Evolutionary conservation across 2,113 vertebrate species (phyloP).

Genomic region (Danio rerio): GRCz12tu NC_133190.1:23154501-23155000

Average conservation of each 20-base stretch:
- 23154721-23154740: conserved; percentile 68
- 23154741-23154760: conserved; percentile 72
- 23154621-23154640: conserved; percentile 73
- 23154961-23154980: conserved; percentile 29
- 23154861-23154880: conserved; percentile 75
- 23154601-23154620: conserved; percentile 60
- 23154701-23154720: conserved; percentile 62
- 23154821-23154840: conserved; percentile 64
- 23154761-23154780: conserved; percentile 78
- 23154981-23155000: neutral
- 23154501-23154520: conserved; percentile 65
- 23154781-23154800: conserved; percentile 79
- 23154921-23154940: conserved; percentile 71
- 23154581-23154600: conserved; percentile 72
- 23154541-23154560: conserved; percentile 77
- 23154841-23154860: conserved; percentile 64
- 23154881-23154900: conserved; percentile 76
- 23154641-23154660: conserved; percentile 67
- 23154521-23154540: conserved; percentile 72
- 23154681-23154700: conserved; percentile 74
- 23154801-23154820: conserved; percentile 56
- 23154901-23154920: conserved; percentile 80
- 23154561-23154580: conserved; percentile 64
- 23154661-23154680: conserved; percentile 68
- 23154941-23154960: conserved; percentile 57